phyloP scores from a whole-genome alignment of 2,797 vertebrate genomes.

The Acipenser oxyrinchus region DNA sequence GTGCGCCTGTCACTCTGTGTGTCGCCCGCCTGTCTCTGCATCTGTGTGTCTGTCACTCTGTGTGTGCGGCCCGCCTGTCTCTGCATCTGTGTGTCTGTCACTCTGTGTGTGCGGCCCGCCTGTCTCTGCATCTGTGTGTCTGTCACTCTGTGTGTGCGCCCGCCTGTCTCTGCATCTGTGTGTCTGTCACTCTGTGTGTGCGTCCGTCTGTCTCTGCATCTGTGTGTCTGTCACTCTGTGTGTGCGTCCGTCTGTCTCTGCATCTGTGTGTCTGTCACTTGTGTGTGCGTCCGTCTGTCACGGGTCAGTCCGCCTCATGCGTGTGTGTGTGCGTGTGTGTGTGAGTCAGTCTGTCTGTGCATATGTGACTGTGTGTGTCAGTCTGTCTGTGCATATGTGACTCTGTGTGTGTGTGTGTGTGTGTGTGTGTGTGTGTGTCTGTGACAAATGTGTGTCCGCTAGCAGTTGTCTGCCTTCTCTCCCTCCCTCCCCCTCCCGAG shows the following conservation, averaged over 20 bases:
- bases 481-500: conserved; percentile 29
- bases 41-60: background rate
- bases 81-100: background rate
- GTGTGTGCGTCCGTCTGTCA: background rate
- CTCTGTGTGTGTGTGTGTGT: conserved; percentile 1
- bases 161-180: background rate
- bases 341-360: background rate
- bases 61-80: background rate
- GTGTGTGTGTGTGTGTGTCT: conserved; percentile 9
- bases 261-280: background rate
- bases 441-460: background rate
- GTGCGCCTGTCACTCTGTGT: background rate
- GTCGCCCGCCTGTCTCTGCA: background rate
- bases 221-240: too few relatives aligned
- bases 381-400: conserved; percentile 1
- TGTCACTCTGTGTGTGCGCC: background rate
- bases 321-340: background rate
- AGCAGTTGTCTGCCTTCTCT: conserved; percentile 9
- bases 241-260: background rate
- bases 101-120: background rate
- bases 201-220: background rate
- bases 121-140: background rate
- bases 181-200: background rate
- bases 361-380: background rate
- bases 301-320: background rate